Conservation (phyloP, 1,140 invertebrate genomes). For the Achroia grisella region DNA sequence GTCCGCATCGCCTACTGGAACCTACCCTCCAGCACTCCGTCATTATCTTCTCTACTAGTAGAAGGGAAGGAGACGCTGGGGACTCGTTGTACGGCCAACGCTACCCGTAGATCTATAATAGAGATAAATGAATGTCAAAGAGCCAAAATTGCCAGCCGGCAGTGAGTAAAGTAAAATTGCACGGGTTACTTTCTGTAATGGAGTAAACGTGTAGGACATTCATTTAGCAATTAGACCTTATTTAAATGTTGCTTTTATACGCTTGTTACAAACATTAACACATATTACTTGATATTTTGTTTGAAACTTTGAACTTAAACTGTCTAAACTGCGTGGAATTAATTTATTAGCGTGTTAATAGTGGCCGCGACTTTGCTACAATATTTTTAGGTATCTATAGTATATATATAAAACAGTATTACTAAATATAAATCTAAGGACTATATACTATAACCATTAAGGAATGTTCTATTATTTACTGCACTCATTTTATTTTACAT, state of each 20-base stretch:
- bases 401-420: no score
- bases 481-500: no score
- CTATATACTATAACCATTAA: no score
- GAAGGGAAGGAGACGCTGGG: constrained; percentile 17
- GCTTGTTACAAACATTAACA: not conserved
- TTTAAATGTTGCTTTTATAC: constrained; percentile 26
- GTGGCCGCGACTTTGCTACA: no score
- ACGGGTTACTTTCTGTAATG: constrained; percentile 48
- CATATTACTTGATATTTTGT: no score
- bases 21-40: constrained; percentile 3
- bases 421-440: no score
- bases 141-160: constrained; percentile 35
- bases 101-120: constrained; percentile 49
- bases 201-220: constrained; percentile 61
- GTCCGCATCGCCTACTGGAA: not conserved
- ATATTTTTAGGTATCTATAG: no score
- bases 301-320: no score
- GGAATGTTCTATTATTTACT: no score
- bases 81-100: constrained; percentile 17
- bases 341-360: no score
- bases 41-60: constrained; percentile 10
- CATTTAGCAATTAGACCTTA: constrained; percentile 53
- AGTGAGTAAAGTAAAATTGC: constrained; percentile 49
- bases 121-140: constrained; percentile 68
- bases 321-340: no score